Percentiles rank a stretch among this genome's conserved stretches.
Conservation (phyloP, 2,113 vertebrate genomes). For the Labeo catla region DNA sequence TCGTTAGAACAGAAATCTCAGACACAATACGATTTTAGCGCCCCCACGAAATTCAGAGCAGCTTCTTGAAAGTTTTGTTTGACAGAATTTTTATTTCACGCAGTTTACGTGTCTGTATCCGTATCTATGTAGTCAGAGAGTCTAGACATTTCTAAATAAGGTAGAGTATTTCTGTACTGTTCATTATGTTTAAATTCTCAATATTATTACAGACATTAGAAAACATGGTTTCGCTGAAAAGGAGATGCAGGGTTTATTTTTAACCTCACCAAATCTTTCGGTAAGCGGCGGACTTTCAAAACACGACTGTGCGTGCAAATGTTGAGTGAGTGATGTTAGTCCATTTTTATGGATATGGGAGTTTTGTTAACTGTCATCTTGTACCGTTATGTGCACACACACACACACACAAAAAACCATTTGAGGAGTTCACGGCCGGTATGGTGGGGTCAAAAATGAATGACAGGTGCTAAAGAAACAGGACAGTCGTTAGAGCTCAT, state of each 20-base stretch:
- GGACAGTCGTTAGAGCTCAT: slow-evolving; percentile 47
- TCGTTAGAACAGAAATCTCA: slow-evolving; percentile 38
- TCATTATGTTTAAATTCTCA: slow-evolving; percentile 25
- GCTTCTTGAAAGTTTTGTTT: not conserved
- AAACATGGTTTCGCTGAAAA: slow-evolving; percentile 22
- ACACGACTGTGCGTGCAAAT: not conserved
- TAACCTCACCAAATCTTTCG: slow-evolving; percentile 26
- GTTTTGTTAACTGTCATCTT: slow-evolving; percentile 6
- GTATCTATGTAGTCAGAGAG: not conserved
- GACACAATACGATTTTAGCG: slow-evolving; percentile 26
- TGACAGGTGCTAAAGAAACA: slow-evolving; percentile 59
- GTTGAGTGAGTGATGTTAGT: slow-evolving; percentile 27
- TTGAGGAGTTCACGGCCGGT: slow-evolving; percentile 42
- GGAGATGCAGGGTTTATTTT: slow-evolving; percentile 28
- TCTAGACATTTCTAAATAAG: slow-evolving; percentile 19
- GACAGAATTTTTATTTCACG: not conserved
- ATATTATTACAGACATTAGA: slow-evolving; percentile 29
- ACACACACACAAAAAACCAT: slow-evolving; percentile 48
- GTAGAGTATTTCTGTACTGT: slow-evolving; percentile 7
- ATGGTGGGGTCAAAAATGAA: slow-evolving; percentile 47
- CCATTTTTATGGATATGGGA: not conserved
- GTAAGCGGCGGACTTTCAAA: slow-evolving; percentile 22
- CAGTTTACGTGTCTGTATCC: not conserved
- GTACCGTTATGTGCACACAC: not conserved
- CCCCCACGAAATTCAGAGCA: not conserved